Evolutionary conservation across 2,888 invertebrate species (phyloP).

Genomic region (Drosophila mettleri): DNA sequence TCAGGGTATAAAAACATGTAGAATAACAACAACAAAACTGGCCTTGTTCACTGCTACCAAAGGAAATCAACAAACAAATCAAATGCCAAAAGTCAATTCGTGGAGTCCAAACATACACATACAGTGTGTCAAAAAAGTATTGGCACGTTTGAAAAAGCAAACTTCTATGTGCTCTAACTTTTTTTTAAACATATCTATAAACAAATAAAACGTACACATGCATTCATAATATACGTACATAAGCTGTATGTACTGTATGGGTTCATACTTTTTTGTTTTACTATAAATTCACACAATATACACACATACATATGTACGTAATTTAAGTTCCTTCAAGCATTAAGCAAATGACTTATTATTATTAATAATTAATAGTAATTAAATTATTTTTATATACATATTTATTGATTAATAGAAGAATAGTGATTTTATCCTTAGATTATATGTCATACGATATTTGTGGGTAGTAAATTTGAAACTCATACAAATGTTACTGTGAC

Average conservation of each 20-base stretch:
- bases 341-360: neutral
- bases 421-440: neutral
- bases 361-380: neutral
- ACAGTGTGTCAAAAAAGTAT: neutral
- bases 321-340: neutral
- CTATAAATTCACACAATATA: neutral
- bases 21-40: slow-evolving; percentile 33
- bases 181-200: no score
- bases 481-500: slow-evolving; percentile 18
- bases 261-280: neutral
- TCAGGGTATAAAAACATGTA: no score
- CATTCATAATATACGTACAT: no score
- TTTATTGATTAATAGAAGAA: neutral
- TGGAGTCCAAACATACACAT: slow-evolving; percentile 3
- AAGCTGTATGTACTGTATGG: no score
- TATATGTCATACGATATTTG: neutral
- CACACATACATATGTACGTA: neutral
- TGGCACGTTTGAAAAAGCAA: no score
- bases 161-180: no score
- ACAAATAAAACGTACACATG: no score
- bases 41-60: slow-evolving; percentile 34
- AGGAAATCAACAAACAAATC: slow-evolving; percentile 15
- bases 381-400: neutral
- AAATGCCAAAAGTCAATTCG: slow-evolving; percentile 20
- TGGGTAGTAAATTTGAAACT: neutral